Evolutionary conservation across 2,113 vertebrate genomes (phyloP).

Genomic region (Microcebus murinus): DNA sequence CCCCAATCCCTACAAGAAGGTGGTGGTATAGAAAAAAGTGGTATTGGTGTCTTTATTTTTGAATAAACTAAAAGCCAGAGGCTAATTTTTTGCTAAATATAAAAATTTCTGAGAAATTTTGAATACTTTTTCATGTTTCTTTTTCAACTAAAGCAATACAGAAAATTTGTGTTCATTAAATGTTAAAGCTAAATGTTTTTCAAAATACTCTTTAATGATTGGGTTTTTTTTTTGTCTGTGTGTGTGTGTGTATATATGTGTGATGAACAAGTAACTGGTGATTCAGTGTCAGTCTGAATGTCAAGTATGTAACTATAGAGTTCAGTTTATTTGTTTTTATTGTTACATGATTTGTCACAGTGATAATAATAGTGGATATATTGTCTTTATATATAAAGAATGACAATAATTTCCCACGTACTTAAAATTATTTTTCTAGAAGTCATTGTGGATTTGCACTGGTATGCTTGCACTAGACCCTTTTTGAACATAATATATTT

Average conservation of each 20-base stretch:
- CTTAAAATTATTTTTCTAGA: background rate
- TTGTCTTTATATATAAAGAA: background rate
- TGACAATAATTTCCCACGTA: background rate
- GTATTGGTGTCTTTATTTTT: slow-evolving; percentile 10
- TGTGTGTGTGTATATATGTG: background rate
- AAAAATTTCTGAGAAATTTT: background rate
- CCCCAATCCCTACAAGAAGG: background rate
- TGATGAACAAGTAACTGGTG: background rate
- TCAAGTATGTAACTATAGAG: background rate
- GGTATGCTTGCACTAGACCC: background rate
- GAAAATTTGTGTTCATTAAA: slow-evolving; percentile 10
- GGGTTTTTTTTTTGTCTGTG: background rate
- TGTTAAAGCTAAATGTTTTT: slow-evolving; percentile 1
- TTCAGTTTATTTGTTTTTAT: background rate
- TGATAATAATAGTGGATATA: background rate
- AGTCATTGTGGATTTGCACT: background rate
- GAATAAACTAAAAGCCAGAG: background rate
- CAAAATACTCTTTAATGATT: background rate
- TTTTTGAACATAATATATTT: background rate
- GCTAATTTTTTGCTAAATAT: background rate
- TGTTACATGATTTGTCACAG: background rate
- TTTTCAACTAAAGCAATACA: background rate
- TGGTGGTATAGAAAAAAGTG: background rate
- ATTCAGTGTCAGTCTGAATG: background rate
- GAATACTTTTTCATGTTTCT: background rate